Conservation (phyloP, 1,140 invertebrate species). For the Drosophila lini region DNA sequence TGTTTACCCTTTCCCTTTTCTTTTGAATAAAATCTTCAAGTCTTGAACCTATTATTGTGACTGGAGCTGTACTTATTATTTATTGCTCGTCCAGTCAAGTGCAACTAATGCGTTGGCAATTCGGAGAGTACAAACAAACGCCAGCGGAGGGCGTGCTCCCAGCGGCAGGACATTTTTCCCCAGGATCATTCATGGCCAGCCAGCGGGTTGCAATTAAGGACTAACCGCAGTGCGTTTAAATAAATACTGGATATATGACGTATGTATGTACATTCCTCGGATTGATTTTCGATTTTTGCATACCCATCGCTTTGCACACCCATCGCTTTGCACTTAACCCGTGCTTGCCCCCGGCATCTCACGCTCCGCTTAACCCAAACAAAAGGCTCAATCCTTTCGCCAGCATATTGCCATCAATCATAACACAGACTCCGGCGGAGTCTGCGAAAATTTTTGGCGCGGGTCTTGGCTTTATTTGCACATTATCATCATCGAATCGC, state of each 20-base stretch:
- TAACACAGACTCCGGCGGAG: conserved; percentile 39
- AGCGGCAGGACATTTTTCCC: conserved; percentile 69
- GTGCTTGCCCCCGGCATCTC: conserved; percentile 40
- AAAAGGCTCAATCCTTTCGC: conserved; percentile 59
- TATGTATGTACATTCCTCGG: too few species aligned
- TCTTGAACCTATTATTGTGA: conserved; percentile 19
- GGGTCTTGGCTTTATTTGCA: conserved; percentile 72
- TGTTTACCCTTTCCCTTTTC: background rate
- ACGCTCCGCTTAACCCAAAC: conserved; percentile 64
- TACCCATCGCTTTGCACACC: conserved; percentile 34
- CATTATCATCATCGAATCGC: conserved; percentile 68
- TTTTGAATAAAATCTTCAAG: background rate
- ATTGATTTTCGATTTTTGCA: conserved; percentile 37
- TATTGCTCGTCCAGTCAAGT: conserved; percentile 49
- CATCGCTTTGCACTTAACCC: conserved; percentile 58
- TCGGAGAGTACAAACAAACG: conserved; percentile 67
- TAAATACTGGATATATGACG: conserved; percentile 5
- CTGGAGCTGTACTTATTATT: conserved; percentile 8
- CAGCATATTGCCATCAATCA: conserved; percentile 76
- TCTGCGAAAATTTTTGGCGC: conserved; percentile 63
- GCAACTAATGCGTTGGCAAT: conserved; percentile 59
- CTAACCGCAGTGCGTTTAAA: conserved; percentile 61
- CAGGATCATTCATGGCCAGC: conserved; percentile 64
- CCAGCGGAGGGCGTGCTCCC: conserved; percentile 73
- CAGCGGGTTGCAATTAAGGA: conserved; percentile 79